Evolutionary conservation across 2,113 vertebrate genomes (phyloP).

Genomic region (Procavia capensis): DNA sequence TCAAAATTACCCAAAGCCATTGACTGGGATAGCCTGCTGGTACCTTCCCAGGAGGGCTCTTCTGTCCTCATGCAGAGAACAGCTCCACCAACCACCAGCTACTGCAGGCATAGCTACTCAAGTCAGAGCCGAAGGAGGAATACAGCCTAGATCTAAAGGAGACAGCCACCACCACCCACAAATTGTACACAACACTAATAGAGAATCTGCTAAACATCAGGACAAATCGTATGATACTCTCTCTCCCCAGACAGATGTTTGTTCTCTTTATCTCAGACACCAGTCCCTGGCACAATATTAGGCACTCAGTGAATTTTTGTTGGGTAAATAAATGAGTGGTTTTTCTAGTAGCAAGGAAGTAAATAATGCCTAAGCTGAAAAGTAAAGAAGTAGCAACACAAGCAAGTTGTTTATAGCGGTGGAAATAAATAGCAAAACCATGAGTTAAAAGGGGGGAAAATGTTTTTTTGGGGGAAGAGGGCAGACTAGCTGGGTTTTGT

Average conservation of each 20-base stretch:
- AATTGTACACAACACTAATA: neutral
- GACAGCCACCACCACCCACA: neutral
- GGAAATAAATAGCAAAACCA: neutral
- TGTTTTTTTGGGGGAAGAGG: neutral
- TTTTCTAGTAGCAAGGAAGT: neutral
- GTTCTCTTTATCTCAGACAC: neutral
- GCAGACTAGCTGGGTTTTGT: neutral
- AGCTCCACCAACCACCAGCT: neutral
- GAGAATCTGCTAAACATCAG: neutral
- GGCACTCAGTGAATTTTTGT: neutral
- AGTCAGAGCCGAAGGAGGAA: neutral
- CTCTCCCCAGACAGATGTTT: neutral
- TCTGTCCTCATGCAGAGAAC: neutral
- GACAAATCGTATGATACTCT: neutral
- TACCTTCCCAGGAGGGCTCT: neutral
- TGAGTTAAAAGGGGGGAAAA: neutral
- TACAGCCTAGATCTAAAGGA: neutral
- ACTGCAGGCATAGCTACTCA: neutral
- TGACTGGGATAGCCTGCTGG: neutral
- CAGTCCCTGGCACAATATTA: neutral
- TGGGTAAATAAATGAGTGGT: constrained; percentile 26
- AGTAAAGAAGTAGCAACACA: neutral
- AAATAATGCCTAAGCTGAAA: neutral
- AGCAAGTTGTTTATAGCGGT: neutral
- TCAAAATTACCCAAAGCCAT: neutral